These are phyloP conservation scores for Drosophila anceps DNA, from an alignment of 2,888 invertebrate species.

Conservation along the genomic window DNA sequence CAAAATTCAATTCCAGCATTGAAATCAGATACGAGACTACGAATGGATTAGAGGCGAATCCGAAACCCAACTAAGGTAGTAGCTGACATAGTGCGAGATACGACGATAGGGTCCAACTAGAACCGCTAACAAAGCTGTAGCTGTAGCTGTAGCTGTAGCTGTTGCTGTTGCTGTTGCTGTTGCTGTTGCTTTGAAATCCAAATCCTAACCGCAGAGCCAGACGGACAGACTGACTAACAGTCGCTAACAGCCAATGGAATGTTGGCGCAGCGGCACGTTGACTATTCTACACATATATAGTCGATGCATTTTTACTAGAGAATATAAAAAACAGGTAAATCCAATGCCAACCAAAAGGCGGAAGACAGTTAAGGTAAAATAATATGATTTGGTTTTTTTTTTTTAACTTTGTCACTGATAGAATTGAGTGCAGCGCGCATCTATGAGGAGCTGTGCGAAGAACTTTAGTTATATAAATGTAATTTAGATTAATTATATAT, in stretches of 20 bases:
- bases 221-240: conserved; percentile 23
- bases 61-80: conserved; percentile 40
- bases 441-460: not conserved
- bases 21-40: conserved; percentile 67
- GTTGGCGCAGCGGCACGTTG: conserved; percentile 57
- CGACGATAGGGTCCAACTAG: conserved; percentile 2
- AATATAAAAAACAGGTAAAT: conserved; percentile 13
- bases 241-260: conserved; percentile 53
- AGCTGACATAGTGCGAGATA: conserved; percentile 17
- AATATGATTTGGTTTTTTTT: conserved; percentile 48
- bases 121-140: conserved; percentile 24
- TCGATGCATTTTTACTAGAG: not conserved
- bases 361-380: conserved; percentile 58
- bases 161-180: conserved; percentile 9
- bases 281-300: conserved; percentile 19
- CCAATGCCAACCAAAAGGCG: conserved; percentile 51
- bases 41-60: conserved; percentile 37
- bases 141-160: too few species aligned
- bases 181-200: conserved; percentile 52
- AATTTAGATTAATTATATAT: too few species aligned
- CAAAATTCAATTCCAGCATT: conserved; percentile 71
- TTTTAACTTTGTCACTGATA: conserved; percentile 46
- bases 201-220: conserved; percentile 62
- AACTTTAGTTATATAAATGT: not conserved
- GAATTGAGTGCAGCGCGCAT: not conserved